Base-by-base conservation (phyloP, 2,797 vertebrate genomes). In the Anabas testudineus region DNA sequence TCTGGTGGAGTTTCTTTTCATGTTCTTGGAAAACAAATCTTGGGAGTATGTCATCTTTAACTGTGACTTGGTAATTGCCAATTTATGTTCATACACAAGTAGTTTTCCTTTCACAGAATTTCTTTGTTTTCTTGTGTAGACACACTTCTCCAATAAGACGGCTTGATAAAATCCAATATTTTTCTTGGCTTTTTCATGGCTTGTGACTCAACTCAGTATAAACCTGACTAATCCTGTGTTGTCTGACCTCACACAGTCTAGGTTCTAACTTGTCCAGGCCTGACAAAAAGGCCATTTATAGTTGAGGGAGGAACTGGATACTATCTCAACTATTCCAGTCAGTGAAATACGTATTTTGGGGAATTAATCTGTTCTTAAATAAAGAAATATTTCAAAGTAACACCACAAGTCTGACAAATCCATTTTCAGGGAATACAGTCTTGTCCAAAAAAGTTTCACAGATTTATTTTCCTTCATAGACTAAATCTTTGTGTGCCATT, bases 191-290 rank as follows among this genome's bases (percentile, higher is more conserved):
- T 60, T 19, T 42, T 81, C 14, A 88, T 88, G 84, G 71, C 65
- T 71, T 76, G 74, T 82, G 85, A 90, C 86, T 89, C 79, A 90
- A 88, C 76, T 67, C 26, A 51, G 14, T 51, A 4, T 13, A 74
- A 58, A 64, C 47, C 1, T 61, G 54, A 10, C 4, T 13, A 42
- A 62, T 19, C 12, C 2, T 56, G 10, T 62, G 7, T 62, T 21
- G 21, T 48, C 10, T 64, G 24, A 45, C 16, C n/a, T 65, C 18
- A 26, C 76, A 37, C 72, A 74, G 26, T 67, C 24, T 24, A 46
- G 36, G 43, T 62, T 53, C 16, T 64, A 59, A 64, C 51, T 14
- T 57, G 30, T 78, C 47, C 16, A 30, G 16, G 34, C 9, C n/a
- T n/a, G n/a, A n/a, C n/a, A n/a, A n/a, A n/a, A n/a, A n/a, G n/a